Percentiles rank a stretch among this genome's conserved stretches.
Evolutionary conservation across 1,140 invertebrate species (phyloP).

Genomic region (Doryteuthis pealeii): DNA sequence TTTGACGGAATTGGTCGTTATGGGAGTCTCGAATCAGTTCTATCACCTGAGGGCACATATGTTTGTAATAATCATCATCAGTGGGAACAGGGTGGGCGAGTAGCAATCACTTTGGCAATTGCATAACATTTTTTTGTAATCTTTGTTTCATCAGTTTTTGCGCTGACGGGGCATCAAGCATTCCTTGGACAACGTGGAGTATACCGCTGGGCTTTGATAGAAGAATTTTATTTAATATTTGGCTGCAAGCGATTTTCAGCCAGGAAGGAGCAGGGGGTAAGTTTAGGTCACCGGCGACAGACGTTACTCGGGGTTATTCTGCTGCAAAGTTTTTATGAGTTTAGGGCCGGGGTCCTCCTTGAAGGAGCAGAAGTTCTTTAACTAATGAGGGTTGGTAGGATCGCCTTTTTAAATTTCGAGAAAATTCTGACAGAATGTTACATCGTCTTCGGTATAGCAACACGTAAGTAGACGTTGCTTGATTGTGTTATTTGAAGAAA

Average conservation of each 20-base stretch:
- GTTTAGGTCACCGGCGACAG: background rate
- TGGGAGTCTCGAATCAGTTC: background rate
- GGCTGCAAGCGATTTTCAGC: slow-evolving; percentile 67
- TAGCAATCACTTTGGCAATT: slow-evolving; percentile 68
- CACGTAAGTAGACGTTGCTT: background rate
- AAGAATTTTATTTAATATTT: slow-evolving; percentile 66
- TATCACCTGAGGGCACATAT: slow-evolving; percentile 44
- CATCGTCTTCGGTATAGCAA: slow-evolving; percentile 63
- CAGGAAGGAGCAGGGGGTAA: slow-evolving; percentile 64
- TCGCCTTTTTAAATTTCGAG: slow-evolving; percentile 65
- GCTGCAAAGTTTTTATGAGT: slow-evolving; percentile 21
- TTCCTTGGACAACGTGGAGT: slow-evolving; percentile 67
- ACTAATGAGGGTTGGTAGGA: slow-evolving; percentile 68
- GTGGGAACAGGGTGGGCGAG: slow-evolving; percentile 59
- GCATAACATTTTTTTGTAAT: slow-evolving; percentile 66
- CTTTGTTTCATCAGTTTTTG: slow-evolving; percentile 3
- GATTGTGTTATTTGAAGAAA: background rate
- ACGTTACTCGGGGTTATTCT: background rate
- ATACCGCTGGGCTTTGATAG: slow-evolving; percentile 65
- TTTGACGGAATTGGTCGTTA: background rate
- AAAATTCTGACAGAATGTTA: slow-evolving; percentile 59
- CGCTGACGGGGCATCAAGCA: slow-evolving; percentile 59
- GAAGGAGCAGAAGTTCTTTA: slow-evolving; percentile 71
- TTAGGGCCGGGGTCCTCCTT: slow-evolving; percentile 58
- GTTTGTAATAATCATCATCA: slow-evolving; percentile 63